Evolutionary conservation across 2,888 invertebrate genomes (phyloP), one percentile per base, ranked within the genome.

Genomic region (Aleiodes alternator): DNA sequence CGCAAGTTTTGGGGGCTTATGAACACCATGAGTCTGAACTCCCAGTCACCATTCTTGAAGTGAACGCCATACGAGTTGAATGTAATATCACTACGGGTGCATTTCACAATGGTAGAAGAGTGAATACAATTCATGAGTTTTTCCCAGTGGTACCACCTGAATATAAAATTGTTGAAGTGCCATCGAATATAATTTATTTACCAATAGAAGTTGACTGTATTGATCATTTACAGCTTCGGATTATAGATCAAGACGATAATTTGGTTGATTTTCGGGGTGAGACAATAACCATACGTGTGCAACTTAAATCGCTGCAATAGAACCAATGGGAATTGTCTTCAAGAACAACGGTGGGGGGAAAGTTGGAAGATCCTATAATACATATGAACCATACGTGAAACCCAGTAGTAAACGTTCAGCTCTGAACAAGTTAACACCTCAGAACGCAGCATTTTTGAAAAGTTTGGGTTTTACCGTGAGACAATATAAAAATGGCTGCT

Each of bases 51-150:
- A 80, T 80, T 57, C 74, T 80, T 23, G 73, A 70, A 61, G 77
- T 81, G 0, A 82, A 81, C 56, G 76, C 76, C 12, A 56, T 83
- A 23, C 59, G 79, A 53, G 75, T 83, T 50, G 80, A 82, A 29
- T 84, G 82, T 71, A 82, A 80, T 68, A 78, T 84, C 34, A 80
- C 78, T 6, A 69, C 78, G 1, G 80, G 80, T 8, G 82, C 81
- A 14, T 83, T 76, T 38, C 66, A 76, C 0, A 81, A 83, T 75
- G 77, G 73, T 4, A 48, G 66, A 12, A 64, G 50, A n/a, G 75
- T 76, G 12, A 80, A 82, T 68, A 80, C 79, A 6, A 78, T 82
- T 61, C 77, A 83, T 70, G 80, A 82, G 72, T 82, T 83, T 69
- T 77, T 75, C 57, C 78, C 78, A 3, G 55, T 50, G 31, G 82